Base-by-base conservation (phyloP, 1,140 invertebrate species). In the Lordiphosa mommai region DNA sequence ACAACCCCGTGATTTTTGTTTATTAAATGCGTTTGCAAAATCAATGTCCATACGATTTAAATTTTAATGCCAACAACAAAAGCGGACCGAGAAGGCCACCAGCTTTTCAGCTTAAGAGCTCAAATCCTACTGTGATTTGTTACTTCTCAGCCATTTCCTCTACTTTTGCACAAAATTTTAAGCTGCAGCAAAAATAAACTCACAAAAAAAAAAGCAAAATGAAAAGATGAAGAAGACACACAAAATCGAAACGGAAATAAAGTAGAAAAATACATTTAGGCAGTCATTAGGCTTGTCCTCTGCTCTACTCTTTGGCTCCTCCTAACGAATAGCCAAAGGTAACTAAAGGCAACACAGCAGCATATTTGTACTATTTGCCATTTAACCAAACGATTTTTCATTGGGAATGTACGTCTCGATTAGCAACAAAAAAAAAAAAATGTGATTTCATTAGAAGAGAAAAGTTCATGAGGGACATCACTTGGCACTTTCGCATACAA, bases 221-320 rank as follows among this genome's bases (percentile, higher is more conserved):
- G 23, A 40, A 27, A 12, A 55, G 64, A 30, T 29, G 43, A 29
- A 63, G 44, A 48, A 38, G 64, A 14, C 49, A 65, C 53, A 14
- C 34, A 34, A 65, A 64, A 49, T 38, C 57, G 37, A 40, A 66
- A 38, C 56, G 52, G 29, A 66, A 66, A 66, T 58, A 58, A 66
- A 66, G 61, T 66, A 38, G 23, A 50, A 66, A 48, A 58, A 66
- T 67, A 46, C 61, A 50, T 66, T 66, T 46, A 38, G 44, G 36
- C 61, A 67, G 52, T 66, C 52, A 66, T 66, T 66, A 67, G 61
- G 23, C 23, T 27, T 27, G 23, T 27, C 4, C 23, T 27, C 5
- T 27, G 23, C 23, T 27, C 6, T 7, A 27, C 23, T 7, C 23
- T 27, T 7, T 27, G 6, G n/a, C n/a, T n/a, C n/a, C 23, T 27